A percentile compares a stretch with the other conserved stretches of the same genome.
These are phyloP conservation scores for Seriola quinqueradiata DNA, from an alignment of 2,113 vertebrate species.

Conservation along the genomic window DNA sequence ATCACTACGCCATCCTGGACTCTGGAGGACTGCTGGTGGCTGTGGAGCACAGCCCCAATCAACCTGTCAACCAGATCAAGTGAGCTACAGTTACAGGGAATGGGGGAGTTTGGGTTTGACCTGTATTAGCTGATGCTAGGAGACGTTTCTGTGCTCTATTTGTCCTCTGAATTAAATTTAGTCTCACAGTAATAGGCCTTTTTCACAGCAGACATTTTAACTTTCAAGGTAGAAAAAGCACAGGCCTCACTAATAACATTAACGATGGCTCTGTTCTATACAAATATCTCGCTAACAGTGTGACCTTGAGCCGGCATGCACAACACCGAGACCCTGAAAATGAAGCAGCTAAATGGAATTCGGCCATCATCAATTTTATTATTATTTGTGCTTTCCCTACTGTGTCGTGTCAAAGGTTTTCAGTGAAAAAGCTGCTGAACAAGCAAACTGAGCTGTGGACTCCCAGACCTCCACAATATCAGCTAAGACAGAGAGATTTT, in stretches of 20 bases:
- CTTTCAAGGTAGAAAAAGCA: neutral
- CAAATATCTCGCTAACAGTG: no score
- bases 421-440: neutral
- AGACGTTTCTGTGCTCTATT: neutral
- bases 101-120: neutral
- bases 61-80: conserved; percentile 88
- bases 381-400: neutral
- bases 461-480: neutral
- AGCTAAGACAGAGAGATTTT: neutral
- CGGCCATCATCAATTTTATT: neutral
- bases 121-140: neutral
- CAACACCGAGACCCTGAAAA: neutral
- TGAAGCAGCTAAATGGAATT: neutral
- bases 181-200: neutral
- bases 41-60: conserved; percentile 86
- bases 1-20: conserved; percentile 94
- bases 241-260: no score
- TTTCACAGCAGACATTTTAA: neutral
- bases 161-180: neutral
- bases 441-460: neutral
- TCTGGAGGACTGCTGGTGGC: conserved; percentile 95
- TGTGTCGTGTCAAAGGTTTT: neutral
- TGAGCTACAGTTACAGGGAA: conserved; percentile 70
- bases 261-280: no score
- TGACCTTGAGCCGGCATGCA: neutral